Evolutionary conservation across 2,113 vertebrate species (phyloP).

Genomic region (zebrafish (Danio rerio)): DNA sequence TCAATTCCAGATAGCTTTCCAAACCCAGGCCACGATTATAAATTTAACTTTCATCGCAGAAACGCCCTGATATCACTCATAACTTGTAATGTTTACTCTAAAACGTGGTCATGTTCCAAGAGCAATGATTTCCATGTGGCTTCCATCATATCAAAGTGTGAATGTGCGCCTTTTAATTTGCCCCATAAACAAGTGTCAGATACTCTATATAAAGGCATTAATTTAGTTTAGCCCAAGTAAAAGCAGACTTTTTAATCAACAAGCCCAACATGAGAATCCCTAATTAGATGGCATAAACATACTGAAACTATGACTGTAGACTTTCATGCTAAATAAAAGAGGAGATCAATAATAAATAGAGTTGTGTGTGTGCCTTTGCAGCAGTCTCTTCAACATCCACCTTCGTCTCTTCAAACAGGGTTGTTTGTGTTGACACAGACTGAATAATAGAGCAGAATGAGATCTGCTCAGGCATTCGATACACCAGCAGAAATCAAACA

Average conservation of each 20-base stretch:
- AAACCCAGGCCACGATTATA: slow-evolving; percentile 41
- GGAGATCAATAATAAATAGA: slow-evolving; percentile 36
- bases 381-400: slow-evolving; percentile 20
- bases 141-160: not conserved
- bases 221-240: not conserved
- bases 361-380: slow-evolving; percentile 6
- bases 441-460: slow-evolving; percentile 26
- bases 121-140: slow-evolving; percentile 3
- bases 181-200: not conserved
- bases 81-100: slow-evolving; percentile 31
- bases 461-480: slow-evolving; percentile 22
- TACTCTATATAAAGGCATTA: not conserved
- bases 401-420: slow-evolving; percentile 15
- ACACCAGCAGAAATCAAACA: slow-evolving; percentile 36
- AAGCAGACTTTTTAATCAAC: slow-evolving; percentile 7
- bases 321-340: slow-evolving; percentile 39
- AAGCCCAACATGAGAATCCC: slow-evolving; percentile 3
- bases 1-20: slow-evolving; percentile 66
- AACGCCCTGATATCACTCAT: slow-evolving; percentile 4
- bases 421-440: slow-evolving; percentile 32
- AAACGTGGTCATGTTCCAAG: slow-evolving; percentile 17
- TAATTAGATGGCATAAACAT: not conserved
- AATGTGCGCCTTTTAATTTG: not conserved
- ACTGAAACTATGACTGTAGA: slow-evolving; percentile 15
- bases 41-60: not conserved